These are phyloP conservation scores for Atherix ibis DNA, from an alignment of 2,888 invertebrate genomes.

Conservation along the genomic window DNA sequence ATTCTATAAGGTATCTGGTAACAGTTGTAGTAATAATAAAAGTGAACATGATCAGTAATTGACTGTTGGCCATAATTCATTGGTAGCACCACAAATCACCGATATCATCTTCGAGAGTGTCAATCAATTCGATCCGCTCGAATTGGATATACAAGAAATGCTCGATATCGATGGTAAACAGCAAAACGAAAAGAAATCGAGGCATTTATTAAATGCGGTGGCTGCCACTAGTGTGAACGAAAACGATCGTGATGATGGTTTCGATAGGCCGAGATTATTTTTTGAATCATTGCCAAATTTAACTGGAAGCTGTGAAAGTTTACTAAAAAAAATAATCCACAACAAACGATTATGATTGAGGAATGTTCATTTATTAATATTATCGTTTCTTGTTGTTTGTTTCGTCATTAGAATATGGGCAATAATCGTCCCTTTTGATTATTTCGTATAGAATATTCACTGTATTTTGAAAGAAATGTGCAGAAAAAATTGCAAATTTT, in stretches of 20 bases:
- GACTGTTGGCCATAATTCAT: constrained; percentile 1
- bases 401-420: too few relatives aligned
- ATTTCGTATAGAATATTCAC: too few relatives aligned
- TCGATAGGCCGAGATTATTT: constrained; percentile 27
- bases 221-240: constrained; percentile 19
- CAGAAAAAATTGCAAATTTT: too few relatives aligned
- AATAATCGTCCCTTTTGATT: too few relatives aligned
- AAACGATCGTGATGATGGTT: constrained; percentile 12
- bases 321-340: constrained; percentile 42
- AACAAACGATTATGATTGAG: too few relatives aligned
- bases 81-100: constrained; percentile 17
- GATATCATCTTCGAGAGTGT: constrained; percentile 23
- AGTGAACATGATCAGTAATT: too few relatives aligned
- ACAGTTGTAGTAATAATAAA: too few relatives aligned
- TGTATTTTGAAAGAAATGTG: too few relatives aligned
- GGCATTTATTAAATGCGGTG: constrained; percentile 20
- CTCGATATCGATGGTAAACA: constrained; percentile 33
- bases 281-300: constrained; percentile 54
- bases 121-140: constrained; percentile 35
- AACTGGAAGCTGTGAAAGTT: constrained; percentile 49
- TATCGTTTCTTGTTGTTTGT: too few relatives aligned
- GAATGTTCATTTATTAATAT: too few relatives aligned
- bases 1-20: too few relatives aligned
- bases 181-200: constrained; percentile 6
- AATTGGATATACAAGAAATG: constrained; percentile 32